Evolutionary conservation across 2,888 invertebrate species (phyloP), one percentile per base, ranked within the genome.

Genomic region (Trachelus iudaicus): DNA sequence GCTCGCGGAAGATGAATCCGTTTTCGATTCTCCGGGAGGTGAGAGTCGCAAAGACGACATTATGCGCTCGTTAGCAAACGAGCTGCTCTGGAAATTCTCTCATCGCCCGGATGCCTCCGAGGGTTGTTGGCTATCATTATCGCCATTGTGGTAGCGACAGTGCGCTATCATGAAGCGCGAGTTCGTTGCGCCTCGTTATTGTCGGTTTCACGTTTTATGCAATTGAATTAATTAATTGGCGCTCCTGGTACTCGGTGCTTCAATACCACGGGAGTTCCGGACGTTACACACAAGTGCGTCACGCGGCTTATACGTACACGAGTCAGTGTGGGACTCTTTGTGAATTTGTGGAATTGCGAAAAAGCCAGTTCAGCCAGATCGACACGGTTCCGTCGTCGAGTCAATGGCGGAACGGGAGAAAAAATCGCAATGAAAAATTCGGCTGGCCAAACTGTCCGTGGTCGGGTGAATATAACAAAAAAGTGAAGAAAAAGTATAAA

Each of bases 181-280:
- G 81, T 81, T 82, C 83, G 76, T 81, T 81, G 80, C 80, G 83
- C 81, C 79, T 80, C 75, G 71, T 75, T 78, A 69, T 75, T 37
- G 73, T 34, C 80, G 81, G 77, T 82, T 82, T 79, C 80, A 80
- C 83, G 82, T 85, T 88, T 87, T 80, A 82, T 84, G 82, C 86
- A 88, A 88, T 88, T 87, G 86, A 85, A 87, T 86, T 81, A 85
- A 87, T 85, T 87, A 88, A 88, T 88, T 86, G 86, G 79, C 81
- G 80, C 78, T 74, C 77, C 75, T 74, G 74, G 68, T 77, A 40
- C 34, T 80, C 76, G 76, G 34, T 37, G 40, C 75, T 75, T 75
- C 68, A 69, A 34, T 69, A 34, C 75, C 23, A 3, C 69, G 69
- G 23, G 35, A 23, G 23, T 71, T 34, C 33, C 34, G 33, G 71